Evolutionary conservation across 2,797 vertebrate genomes (phyloP), one percentile per base, ranked within the genome.

Genomic region (Peromyscus nudipes): DNA sequence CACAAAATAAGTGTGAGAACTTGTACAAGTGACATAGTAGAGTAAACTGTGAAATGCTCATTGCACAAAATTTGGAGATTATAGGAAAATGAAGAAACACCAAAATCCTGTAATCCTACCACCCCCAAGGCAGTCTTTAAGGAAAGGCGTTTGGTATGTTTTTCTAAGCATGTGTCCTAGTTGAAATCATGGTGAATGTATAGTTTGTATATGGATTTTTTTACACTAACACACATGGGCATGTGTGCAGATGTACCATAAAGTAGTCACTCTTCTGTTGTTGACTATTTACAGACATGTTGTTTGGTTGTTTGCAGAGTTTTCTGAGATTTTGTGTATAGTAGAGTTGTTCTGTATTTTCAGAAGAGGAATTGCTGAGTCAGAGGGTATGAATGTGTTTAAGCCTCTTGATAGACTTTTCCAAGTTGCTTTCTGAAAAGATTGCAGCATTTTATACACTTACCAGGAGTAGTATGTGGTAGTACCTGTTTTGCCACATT

Each of bases 281-380:
- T 40, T 92, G 25, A 91, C 52, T 85, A 77, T 62, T 92, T 69
- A 77, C 6, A 6, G 69, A 52, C 11, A 49, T 73, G 23, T 46
- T 85, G 23, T 46, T 85, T 81, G 85, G 34, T 91, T 89, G 19
- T 60, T 82, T 17, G 79, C 83, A 57, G 82, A 82, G 80, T 79
- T 91, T 91, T 91, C 55, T 96, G 19, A 34, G 29, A 43, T 86
- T 91, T 92, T 92, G 21, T 95, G 2, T 37, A 31, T 17, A 49
- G 69, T 93, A 92, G 92, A 90, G 37, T 29, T 90, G 87, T 92
- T 92, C 86, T 95, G 46, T 79, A 92, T 95, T 96, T 96, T 69
- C 89, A 79, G 62, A 91, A 94, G 57, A 94, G 46, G 62, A 96
- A 94, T 79, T 95, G 92, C 67, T 76, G 5, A 21, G 62, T 95